These are phyloP conservation scores for Spea hammondii DNA, from an alignment of 2,797 vertebrate genomes.

Conservation along the genomic window DNA sequence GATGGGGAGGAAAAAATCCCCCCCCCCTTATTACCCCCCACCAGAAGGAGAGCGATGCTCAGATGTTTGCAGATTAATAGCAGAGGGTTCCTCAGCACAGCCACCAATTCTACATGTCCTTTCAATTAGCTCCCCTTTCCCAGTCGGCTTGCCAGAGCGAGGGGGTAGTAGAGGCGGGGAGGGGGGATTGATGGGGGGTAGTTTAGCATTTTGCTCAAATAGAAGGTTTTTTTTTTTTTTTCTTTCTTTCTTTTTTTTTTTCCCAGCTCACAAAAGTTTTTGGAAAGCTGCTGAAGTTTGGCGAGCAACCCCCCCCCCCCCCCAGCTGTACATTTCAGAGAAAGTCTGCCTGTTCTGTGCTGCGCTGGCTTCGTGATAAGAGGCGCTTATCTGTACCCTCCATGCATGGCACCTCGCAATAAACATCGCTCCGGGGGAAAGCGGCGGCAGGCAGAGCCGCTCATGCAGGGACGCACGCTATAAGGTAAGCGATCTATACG, in stretches of 20 bases:
- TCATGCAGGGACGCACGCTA: neutral
- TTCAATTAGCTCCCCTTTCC: slow-evolving; percentile 57
- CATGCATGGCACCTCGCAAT: slow-evolving; percentile 43
- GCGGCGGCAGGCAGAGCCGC: neutral
- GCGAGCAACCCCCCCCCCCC: neutral
- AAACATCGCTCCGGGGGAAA: slow-evolving; percentile 10
- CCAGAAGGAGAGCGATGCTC: slow-evolving; percentile 43
- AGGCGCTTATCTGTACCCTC: slow-evolving; percentile 52
- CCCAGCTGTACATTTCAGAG: slow-evolving; percentile 19
- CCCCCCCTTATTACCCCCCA: slow-evolving; percentile 13
- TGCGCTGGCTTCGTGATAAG: slow-evolving; percentile 56
- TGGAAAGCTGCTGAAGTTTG: slow-evolving; percentile 13
- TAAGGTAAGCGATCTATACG: no score
- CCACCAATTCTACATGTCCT: slow-evolving; percentile 57
- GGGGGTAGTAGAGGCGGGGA: slow-evolving; percentile 39
- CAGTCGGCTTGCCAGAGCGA: slow-evolving; percentile 59
- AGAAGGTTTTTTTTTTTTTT: neutral
- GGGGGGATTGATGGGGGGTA: slow-evolving; percentile 37
- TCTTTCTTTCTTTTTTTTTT: no score
- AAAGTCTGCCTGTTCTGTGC: slow-evolving; percentile 20
- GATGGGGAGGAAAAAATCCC: slow-evolving; percentile 45
- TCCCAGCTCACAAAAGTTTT: slow-evolving; percentile 11
- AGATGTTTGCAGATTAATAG: slow-evolving; percentile 58
- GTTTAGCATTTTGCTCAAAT: slow-evolving; percentile 8
- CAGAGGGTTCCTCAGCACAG: slow-evolving; percentile 60